phyloP scores from a whole-genome alignment of 2,888 invertebrate genomes.

The Mermis nigrescens region DNA sequence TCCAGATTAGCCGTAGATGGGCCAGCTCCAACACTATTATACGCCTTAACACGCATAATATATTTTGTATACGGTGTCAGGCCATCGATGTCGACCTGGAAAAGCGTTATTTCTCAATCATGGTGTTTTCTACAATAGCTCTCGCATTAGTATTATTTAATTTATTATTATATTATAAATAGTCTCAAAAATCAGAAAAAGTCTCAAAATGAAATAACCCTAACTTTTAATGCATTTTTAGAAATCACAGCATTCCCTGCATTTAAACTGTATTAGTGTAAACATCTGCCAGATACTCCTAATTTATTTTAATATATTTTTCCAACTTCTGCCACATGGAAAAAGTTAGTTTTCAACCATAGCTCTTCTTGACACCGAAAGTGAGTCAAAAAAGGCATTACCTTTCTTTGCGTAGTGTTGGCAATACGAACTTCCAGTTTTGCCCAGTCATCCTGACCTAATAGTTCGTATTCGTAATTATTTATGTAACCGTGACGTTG shows the following conservation, averaged over 20 bases:
- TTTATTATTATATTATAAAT: too few relatives aligned
- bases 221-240: too few relatives aligned
- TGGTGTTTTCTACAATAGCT: too few relatives aligned
- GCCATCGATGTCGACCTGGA: conserved; percentile 26
- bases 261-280: not conserved
- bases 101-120: not conserved
- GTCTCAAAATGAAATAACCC: too few relatives aligned
- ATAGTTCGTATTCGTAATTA: conserved; percentile 31
- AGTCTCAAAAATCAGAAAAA: too few relatives aligned
- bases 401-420: conserved; percentile 23
- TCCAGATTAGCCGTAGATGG: conserved; percentile 32
- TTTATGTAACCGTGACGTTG: conserved; percentile 30
- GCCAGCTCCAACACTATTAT: conserved; percentile 31
- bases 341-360: too few relatives aligned
- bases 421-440: conserved; percentile 31
- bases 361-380: too few relatives aligned
- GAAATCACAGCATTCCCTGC: not conserved
- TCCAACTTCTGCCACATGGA: too few relatives aligned
- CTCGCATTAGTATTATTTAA: too few relatives aligned
- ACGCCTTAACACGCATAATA: conserved; percentile 28
- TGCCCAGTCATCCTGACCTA: conserved; percentile 32
- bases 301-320: too few relatives aligned
- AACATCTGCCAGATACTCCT: too few relatives aligned
- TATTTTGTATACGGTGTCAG: conserved; percentile 32
- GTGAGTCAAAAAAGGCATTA: too few relatives aligned